These are phyloP conservation scores for Rutpela maculata DNA, from an alignment of 2,888 invertebrate genomes.

Conservation along the genomic window DNA sequence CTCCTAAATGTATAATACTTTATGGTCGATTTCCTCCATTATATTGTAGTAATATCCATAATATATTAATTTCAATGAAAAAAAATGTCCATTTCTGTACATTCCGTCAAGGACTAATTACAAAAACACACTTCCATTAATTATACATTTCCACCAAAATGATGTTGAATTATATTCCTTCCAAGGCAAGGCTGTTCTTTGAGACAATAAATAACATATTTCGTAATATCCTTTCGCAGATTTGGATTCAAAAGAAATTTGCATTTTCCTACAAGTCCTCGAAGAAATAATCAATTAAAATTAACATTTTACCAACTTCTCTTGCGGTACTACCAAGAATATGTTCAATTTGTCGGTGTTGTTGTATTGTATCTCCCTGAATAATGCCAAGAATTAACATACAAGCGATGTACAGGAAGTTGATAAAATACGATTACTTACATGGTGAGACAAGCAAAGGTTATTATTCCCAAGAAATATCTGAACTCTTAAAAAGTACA, in stretches of 20 bases:
- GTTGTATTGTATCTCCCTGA: slow-evolving; percentile 15
- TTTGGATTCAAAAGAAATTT: slow-evolving; percentile 26
- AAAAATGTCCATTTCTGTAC: neutral
- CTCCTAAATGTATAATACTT: neutral
- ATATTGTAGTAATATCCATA: neutral
- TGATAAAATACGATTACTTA: neutral
- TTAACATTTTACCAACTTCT: slow-evolving; percentile 36
- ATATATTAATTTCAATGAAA: neutral
- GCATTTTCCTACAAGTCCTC: slow-evolving; percentile 27
- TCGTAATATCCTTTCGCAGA: slow-evolving; percentile 38
- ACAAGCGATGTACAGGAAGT: slow-evolving; percentile 32
- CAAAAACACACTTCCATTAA: neutral
- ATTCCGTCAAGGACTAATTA: neutral
- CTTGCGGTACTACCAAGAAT: slow-evolving; percentile 36
- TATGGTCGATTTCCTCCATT: neutral
- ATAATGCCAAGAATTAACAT: slow-evolving; percentile 38
- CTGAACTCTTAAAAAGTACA: neutral
- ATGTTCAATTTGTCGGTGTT: no score
- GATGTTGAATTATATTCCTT: slow-evolving; percentile 25
- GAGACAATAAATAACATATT: slow-evolving; percentile 8
- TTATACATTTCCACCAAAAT: slow-evolving; percentile 8
- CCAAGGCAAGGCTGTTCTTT: slow-evolving; percentile 26
- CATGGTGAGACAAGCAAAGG: neutral
- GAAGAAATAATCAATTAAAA: slow-evolving; percentile 40
- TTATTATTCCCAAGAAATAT: neutral